These are phyloP conservation scores for Anguilla megastoma DNA, from an alignment of 2,797 vertebrate genomes.

Conservation along the genomic window DNA sequence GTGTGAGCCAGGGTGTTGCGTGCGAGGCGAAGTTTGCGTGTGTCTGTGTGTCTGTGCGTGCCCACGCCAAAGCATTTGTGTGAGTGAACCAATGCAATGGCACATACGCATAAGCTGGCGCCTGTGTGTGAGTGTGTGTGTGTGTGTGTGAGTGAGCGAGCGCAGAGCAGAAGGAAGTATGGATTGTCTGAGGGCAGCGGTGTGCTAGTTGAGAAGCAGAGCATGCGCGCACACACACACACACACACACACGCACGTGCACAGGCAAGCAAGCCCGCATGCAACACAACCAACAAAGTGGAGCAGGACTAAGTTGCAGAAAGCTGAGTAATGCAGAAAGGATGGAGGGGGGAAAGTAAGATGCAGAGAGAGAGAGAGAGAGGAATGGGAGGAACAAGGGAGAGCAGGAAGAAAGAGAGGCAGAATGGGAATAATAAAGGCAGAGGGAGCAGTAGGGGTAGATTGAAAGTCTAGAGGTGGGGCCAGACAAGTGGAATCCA, in stretches of 20 bases:
- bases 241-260: background rate
- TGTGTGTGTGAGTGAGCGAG: constrained; percentile 28
- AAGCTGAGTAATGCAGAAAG: too few relatives aligned
- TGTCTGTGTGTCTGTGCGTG: constrained; percentile 30
- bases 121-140: constrained; percentile 33
- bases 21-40: background rate
- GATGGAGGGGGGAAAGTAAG: too few relatives aligned
- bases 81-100: constrained; percentile 8
- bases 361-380: too few relatives aligned
- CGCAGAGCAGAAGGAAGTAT: background rate
- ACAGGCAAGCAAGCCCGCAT: background rate
- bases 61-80: constrained; percentile 22
- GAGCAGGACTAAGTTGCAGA: too few relatives aligned
- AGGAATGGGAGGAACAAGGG: too few relatives aligned
- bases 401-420: too few relatives aligned
- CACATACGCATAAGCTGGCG: too few relatives aligned
- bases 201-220: constrained; percentile 18
- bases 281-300: too few relatives aligned
- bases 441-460: too few relatives aligned
- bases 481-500: too few relatives aligned
- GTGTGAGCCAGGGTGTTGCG: constrained; percentile 4
- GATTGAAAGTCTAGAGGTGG: too few relatives aligned
- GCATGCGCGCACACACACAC: background rate
- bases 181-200: background rate
- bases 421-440: too few relatives aligned